Base-by-base conservation (phyloP, 2,888 invertebrate genomes). In the Lamproptera curius region DNA sequence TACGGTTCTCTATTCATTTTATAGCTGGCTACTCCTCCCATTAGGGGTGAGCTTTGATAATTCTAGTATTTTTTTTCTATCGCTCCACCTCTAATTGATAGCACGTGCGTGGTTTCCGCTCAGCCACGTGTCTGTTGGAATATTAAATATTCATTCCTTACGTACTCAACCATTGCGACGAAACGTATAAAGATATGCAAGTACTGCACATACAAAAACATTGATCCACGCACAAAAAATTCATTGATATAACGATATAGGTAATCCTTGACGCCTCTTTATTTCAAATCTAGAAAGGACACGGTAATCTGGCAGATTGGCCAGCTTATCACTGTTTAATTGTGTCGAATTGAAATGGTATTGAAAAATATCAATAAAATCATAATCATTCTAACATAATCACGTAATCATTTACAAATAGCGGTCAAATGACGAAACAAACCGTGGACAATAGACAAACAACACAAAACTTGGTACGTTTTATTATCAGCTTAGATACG, bases 81-180 rank as follows among this genome's bases (percentile, higher is more conserved):
- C 44, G 61, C 70, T 73, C 65, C 70, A 65, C 63, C 65, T 80
- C 70, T 86, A 87, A 87, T 87, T 85, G 85, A 73, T 71, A 81
- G 73, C 86, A 87, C 86, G 86, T 86, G 86, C 71, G 74, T 61
- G 50, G 68, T 70, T 77, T 86, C 85, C 85, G 79, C 54, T 70
- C 55, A 61, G 86, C 70, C 86, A 85, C 86, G 86, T 86, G 86
- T 69, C 76, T 63, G 73, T 63, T 72, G 65, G 70, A 67, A 70
- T 78, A 82, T 80, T 76, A 75, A 77, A 78, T 74, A 77, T 80
- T 80, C 78, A 76, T 77, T 79, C 74, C 74, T 70, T 61, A 63
- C 51, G 52, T 54, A 65, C 57, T 66, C 63, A 55, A 57, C 61
- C 63, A 60, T 63, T 62, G 63, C 57, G 55, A 56, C 53, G 58